phyloP scores from a whole-genome alignment of 2,888 invertebrate genomes.

The Microctonus aethiopoides region DNA sequence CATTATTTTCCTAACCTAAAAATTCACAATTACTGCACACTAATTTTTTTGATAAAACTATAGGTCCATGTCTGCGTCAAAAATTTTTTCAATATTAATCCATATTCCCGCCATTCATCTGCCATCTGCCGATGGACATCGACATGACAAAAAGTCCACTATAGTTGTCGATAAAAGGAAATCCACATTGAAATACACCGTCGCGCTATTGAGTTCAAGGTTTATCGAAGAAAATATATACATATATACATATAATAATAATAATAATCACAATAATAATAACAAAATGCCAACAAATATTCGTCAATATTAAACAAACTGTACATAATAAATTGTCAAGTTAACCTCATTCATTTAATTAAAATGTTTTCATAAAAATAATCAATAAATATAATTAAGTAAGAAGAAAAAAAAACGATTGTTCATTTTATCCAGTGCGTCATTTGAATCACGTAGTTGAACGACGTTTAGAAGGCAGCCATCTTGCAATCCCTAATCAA shows the following conservation, averaged over 20 bases:
- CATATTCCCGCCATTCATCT: slow-evolving; percentile 46
- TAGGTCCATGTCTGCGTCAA: not conserved
- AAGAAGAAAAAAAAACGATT: not conserved
- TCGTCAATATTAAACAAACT: not conserved
- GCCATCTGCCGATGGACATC: slow-evolving; percentile 35
- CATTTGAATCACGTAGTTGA: slow-evolving; percentile 77
- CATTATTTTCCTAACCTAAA: not conserved
- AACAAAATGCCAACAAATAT: slow-evolving; percentile 30
- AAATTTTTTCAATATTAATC: too few relatives aligned
- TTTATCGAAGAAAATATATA: slow-evolving; percentile 40
- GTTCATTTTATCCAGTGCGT: slow-evolving; percentile 35
- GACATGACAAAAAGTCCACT: slow-evolving; percentile 46
- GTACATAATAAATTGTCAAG: not conserved
- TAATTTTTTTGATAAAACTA: too few relatives aligned
- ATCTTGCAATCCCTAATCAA: slow-evolving; percentile 89
- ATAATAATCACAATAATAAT: too few relatives aligned
- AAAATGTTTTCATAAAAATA: not conserved
- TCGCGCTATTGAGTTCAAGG: slow-evolving; percentile 42
- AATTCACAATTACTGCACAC: too few relatives aligned
- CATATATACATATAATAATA: too few relatives aligned
- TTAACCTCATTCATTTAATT: not conserved
- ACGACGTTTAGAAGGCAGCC: slow-evolving; percentile 85
- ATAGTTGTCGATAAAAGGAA: slow-evolving; percentile 62
- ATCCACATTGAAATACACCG: slow-evolving; percentile 45
- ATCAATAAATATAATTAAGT: not conserved